phyloP scores from a whole-genome alignment of 2,888 invertebrate genomes.

The Caenorhabditis sinica region DNA sequence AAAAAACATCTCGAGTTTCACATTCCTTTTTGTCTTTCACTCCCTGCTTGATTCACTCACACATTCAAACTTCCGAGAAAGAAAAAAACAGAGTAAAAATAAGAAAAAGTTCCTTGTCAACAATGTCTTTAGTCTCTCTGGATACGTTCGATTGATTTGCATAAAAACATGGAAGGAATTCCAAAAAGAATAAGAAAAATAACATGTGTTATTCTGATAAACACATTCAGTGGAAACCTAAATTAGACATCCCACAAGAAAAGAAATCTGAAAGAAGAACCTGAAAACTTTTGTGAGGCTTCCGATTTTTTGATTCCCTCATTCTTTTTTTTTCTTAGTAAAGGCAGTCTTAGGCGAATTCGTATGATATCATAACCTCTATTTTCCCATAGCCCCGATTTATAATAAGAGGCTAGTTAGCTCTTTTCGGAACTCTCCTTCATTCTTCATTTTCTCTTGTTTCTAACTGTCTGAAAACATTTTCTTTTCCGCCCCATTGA shows the following conservation, averaged over 20 bases:
- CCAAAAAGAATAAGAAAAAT: conserved; percentile 13
- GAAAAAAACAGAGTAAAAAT: conserved; percentile 15
- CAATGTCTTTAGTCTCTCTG: conserved; percentile 9
- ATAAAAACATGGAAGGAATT: conserved; percentile 28
- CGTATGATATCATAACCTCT: not conserved
- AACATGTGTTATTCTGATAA: conserved; percentile 8
- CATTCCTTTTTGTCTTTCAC: conserved; percentile 16
- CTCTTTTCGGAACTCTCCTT: not conserved
- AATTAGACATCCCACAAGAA: conserved; percentile 1
- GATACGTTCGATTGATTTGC: conserved; percentile 39
- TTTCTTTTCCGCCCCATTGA: not conserved
- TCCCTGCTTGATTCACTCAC: conserved; percentile 12
- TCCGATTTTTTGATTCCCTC: not conserved
- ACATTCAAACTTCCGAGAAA: conserved; percentile 24
- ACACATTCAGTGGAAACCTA: not conserved
- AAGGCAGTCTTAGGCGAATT: too few relatives aligned
- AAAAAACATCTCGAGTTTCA: conserved; percentile 24
- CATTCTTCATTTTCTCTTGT: conserved; percentile 7
- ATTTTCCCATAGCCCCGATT: not conserved
- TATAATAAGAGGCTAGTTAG: conserved; percentile 1
- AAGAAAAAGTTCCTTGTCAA: conserved; percentile 35
- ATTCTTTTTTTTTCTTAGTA: not conserved
- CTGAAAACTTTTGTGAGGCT: not conserved
- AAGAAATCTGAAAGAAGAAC: not conserved
- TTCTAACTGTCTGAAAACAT: not conserved